Evolutionary conservation across 2,888 invertebrate genomes (phyloP).

Genomic region (Acanthosoma haemorrhoidale): DNA sequence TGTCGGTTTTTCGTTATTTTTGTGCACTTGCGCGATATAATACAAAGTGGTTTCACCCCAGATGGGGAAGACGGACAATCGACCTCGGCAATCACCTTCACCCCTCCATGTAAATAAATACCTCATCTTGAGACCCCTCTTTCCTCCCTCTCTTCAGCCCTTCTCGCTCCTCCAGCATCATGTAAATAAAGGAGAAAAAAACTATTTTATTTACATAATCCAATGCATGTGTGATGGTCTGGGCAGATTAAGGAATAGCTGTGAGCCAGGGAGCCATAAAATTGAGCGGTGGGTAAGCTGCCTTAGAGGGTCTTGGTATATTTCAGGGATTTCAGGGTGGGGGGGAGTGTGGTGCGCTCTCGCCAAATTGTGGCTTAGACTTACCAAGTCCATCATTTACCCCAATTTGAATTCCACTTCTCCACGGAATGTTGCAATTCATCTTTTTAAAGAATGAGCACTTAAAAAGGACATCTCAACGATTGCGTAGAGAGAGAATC

Average conservation of each 20-base stretch:
- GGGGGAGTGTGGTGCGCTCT: background rate
- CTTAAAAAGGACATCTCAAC: too few species aligned
- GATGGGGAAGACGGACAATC: too few species aligned
- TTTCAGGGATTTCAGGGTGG: background rate
- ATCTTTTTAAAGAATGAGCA: too few species aligned
- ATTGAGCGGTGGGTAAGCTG: background rate
- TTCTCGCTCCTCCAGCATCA: background rate
- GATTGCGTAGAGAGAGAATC: too few species aligned
- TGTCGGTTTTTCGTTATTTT: too few species aligned
- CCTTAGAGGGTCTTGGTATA: background rate
- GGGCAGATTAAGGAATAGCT: conserved; percentile 19
- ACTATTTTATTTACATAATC: conserved; percentile 23
- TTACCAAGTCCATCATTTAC: too few species aligned
- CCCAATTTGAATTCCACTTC: too few species aligned
- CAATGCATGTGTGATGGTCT: conserved; percentile 21
- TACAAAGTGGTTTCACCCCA: too few species aligned
- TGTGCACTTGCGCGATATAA: too few species aligned
- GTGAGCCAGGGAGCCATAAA: conserved; percentile 5
- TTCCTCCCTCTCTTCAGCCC: background rate
- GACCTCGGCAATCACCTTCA: too few species aligned
- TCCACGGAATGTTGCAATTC: too few species aligned
- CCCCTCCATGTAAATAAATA: background rate
- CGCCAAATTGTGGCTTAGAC: background rate
- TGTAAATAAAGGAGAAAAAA: conserved; percentile 6
- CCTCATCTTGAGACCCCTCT: too few species aligned